Base-by-base conservation (phyloP, 2,797 vertebrate genomes). In the Salarias fasciatus region DNA sequence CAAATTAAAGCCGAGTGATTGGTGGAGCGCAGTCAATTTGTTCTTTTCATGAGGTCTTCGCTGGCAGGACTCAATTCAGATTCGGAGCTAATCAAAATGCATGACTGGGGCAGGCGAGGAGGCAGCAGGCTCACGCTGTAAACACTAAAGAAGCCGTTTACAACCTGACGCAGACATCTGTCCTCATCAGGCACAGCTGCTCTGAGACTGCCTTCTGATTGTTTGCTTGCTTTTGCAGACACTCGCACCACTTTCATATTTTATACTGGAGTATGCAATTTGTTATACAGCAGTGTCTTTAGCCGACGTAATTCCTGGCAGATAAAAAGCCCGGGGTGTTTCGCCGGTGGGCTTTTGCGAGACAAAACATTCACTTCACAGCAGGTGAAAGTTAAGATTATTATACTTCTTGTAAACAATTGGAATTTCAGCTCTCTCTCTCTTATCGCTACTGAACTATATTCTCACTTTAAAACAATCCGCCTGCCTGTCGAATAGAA, bases 121-220 rank as follows among this genome's bases (percentile, higher is more conserved):
- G 79, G 70, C 73, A 72, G 79, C 69, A 18, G 55, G 63, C 60
- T 72, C 61, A 38, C 0, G 77, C 75, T 76, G 78, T 80, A 86
- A 88, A 88, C 85, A 63, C 67, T 67, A 72, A 82, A 77, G 73
- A 79, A 85, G 85, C 65, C 78, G 66, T 86, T 89, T 83, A 80
- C 88, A 87, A 82, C 75, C 76, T 57, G 76, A 86, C 69, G 61
- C 80, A 77, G 79, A 83, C 89, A 90, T 84, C 88, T 89, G 88
- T 83, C 80, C 84, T 77, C 77, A 82, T 74, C 83, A 72, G 77
- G 50, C 78, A 69, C 87, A 90, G 84, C 82, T 86, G 88, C 69
- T 86, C 46, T 0, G 33, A 86, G 66, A 68, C 74, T 24, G 80
- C 69, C 75, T 69, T 70, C 55, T 73, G 79, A 84, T 85, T 83